These are phyloP conservation scores for Ametastegia equiseti DNA, from an alignment of 2,888 invertebrate genomes.

Conservation along the genomic window DNA sequence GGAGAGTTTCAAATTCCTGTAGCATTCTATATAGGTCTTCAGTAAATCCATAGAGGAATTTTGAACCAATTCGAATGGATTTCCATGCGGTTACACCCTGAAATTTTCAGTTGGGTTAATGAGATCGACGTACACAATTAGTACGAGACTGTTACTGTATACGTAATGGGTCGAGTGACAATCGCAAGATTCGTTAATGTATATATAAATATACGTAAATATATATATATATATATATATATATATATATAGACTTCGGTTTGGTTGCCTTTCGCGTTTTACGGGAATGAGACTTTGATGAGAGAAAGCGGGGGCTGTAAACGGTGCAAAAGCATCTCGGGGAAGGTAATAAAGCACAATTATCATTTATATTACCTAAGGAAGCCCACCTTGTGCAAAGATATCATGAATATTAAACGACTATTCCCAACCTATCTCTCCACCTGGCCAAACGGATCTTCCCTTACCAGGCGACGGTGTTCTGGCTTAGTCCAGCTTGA, in stretches of 20 bases:
- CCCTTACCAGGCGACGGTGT: conserved; percentile 8
- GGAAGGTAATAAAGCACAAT: conserved; percentile 62
- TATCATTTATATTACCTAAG: conserved; percentile 65
- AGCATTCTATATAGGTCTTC: too few species aligned
- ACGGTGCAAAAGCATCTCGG: conserved; percentile 24
- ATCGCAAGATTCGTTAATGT: neutral
- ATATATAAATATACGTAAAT: too few species aligned
- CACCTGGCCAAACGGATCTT: conserved; percentile 14
- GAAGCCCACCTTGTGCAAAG: conserved; percentile 59
- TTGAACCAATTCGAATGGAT: too few species aligned
- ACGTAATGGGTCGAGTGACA: too few species aligned
- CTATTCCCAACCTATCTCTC: conserved; percentile 48
- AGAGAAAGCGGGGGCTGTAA: neutral
- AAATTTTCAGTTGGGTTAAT: too few species aligned
- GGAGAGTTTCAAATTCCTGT: too few species aligned
- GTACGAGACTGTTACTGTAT: too few species aligned
- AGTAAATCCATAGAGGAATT: too few species aligned
- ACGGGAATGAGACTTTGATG: neutral
- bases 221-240: too few species aligned
- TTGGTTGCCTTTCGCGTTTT: conserved; percentile 2
- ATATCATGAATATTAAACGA: conserved; percentile 63
- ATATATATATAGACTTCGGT: neutral
- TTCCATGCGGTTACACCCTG: too few species aligned
- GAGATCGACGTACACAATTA: too few species aligned
- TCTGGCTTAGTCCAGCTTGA: conserved; percentile 7